These are phyloP conservation scores for Tangara arthus DNA, from an alignment of 2,797 vertebrate species.

Conservation along the genomic window DNA sequence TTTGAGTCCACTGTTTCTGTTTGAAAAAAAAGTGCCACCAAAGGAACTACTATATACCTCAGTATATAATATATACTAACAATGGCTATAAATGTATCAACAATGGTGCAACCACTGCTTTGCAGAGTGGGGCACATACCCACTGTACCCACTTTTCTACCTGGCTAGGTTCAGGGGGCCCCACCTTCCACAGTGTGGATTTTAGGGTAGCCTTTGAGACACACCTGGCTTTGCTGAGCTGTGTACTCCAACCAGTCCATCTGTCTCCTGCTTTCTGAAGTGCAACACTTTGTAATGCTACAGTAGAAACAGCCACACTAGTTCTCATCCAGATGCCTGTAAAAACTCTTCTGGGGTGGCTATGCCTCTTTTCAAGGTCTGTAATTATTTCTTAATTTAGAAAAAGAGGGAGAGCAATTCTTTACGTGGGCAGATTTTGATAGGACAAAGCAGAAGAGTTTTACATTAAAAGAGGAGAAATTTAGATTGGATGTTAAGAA, in stretches of 20 bases:
- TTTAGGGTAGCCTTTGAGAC: not conserved
- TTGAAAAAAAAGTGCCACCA: not conserved
- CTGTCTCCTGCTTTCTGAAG: not conserved
- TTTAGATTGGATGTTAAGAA: not conserved
- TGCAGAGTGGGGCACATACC: not conserved
- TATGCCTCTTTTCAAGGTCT: not conserved
- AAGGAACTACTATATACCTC: not conserved
- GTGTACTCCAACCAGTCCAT: not conserved
- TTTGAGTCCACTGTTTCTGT: not conserved
- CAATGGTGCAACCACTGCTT: not conserved
- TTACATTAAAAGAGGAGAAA: not conserved
- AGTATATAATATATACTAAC: not conserved
- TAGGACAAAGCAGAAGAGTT: not conserved
- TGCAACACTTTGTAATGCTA: not conserved
- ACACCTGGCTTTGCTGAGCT: not conserved
- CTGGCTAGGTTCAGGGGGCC: not conserved
- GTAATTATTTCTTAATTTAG: not conserved
- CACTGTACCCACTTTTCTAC: not conserved
- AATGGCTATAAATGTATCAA: not conserved
- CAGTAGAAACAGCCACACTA: rapidly evolving
- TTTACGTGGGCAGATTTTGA: not conserved
- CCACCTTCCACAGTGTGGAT: not conserved
- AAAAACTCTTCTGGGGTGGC: not conserved
- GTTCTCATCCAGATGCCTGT: not conserved
- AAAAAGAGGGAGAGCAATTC: not conserved